Evolutionary conservation across 2,888 invertebrate genomes (phyloP).

Genomic region (Aporophyla nigra): DNA sequence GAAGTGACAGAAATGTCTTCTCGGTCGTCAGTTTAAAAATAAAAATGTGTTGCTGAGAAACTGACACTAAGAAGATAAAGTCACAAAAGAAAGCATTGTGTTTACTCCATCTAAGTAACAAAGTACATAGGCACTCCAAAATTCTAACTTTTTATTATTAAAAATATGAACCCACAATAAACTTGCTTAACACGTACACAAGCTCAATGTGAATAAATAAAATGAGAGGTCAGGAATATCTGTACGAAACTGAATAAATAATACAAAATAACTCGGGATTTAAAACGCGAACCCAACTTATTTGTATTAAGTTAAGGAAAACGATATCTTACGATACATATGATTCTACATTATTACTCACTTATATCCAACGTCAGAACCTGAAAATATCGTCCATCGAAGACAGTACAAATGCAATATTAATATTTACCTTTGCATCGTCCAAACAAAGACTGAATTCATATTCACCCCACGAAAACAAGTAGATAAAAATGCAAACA

Average conservation of each 20-base stretch:
- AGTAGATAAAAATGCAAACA: slow-evolving; percentile 90
- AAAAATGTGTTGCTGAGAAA: slow-evolving; percentile 15
- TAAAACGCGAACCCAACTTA: slow-evolving; percentile 52
- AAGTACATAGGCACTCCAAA: slow-evolving; percentile 10
- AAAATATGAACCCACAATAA: slow-evolving; percentile 59
- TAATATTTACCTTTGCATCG: slow-evolving; percentile 85
- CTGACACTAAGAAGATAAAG: slow-evolving; percentile 6
- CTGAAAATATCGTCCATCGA: slow-evolving; percentile 74
- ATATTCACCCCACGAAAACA: slow-evolving; percentile 89
- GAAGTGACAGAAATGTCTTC: neutral
- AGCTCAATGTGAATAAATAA: slow-evolving; percentile 60
- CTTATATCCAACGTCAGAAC: slow-evolving; percentile 67
- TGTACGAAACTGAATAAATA: slow-evolving; percentile 61
- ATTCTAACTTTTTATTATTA: slow-evolving; percentile 39
- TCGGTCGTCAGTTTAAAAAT: neutral
- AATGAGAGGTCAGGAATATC: slow-evolving; percentile 57
- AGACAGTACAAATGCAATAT: slow-evolving; percentile 81
- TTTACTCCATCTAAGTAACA: slow-evolving; percentile 14
- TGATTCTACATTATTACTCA: slow-evolving; percentile 53
- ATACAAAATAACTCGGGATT: slow-evolving; percentile 56
- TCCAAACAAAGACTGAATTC: slow-evolving; percentile 87
- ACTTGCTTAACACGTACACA: slow-evolving; percentile 60
- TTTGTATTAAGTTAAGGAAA: slow-evolving; percentile 52
- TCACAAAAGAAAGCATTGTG: slow-evolving; percentile 12
- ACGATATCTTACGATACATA: slow-evolving; percentile 40